phyloP scores from a whole-genome alignment of 2,888 invertebrate species.

The Caenorhabditis sp. region DNA sequence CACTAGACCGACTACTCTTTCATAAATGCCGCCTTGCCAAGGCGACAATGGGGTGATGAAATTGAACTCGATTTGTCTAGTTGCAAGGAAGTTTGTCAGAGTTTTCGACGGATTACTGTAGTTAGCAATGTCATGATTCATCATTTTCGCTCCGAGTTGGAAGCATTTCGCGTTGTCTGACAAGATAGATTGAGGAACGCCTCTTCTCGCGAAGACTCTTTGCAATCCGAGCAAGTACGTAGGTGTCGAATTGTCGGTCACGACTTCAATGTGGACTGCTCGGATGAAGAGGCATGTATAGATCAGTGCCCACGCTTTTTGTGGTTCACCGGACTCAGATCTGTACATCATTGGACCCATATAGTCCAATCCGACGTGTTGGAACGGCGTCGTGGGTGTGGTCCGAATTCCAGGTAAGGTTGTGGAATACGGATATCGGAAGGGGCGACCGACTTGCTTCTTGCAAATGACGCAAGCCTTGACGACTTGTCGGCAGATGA shows the following conservation, averaged over 20 bases:
- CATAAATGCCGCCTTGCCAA: constrained; percentile 85
- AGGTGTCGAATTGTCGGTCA: constrained; percentile 77
- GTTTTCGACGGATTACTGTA: neutral
- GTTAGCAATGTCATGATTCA: neutral
- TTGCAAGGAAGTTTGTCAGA: constrained; percentile 2
- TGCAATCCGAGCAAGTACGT: constrained; percentile 47
- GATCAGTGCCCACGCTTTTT: constrained; percentile 81
- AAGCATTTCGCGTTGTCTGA: constrained; percentile 1
- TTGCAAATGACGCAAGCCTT: neutral
- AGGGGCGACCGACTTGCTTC: neutral
- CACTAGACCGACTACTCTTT: constrained; percentile 82
- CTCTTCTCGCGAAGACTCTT: too few species aligned
- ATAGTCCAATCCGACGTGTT: constrained; percentile 82
- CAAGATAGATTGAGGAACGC: constrained; percentile 61
- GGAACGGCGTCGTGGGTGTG: constrained; percentile 76
- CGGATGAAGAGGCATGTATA: constrained; percentile 84
- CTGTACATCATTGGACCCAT: constrained; percentile 83
- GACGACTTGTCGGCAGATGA: neutral
- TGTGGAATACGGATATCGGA: neutral
- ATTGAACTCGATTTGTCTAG: constrained; percentile 71
- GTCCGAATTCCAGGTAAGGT: constrained; percentile 79
- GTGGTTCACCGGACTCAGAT: constrained; percentile 64
- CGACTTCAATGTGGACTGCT: constrained; percentile 83
- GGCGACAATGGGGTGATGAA: constrained; percentile 84
- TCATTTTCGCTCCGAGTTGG: neutral